Base-by-base conservation (phyloP, 2,888 invertebrate species). In the Adineta ricciae region DNA sequence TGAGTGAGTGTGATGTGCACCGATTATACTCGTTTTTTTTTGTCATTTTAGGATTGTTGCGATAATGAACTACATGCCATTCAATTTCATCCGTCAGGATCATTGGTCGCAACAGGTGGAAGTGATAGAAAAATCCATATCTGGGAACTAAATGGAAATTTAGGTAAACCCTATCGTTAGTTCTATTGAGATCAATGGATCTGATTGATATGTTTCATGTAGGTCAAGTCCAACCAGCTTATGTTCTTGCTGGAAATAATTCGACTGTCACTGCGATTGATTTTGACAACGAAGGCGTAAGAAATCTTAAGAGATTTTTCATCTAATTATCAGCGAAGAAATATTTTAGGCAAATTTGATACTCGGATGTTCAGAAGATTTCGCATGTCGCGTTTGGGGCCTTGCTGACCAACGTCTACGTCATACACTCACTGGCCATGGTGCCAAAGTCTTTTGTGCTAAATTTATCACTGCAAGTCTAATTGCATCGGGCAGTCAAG, bases 1-100 rank as follows among this genome's bases (percentile, higher is more conserved):
- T 78, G 41, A 41, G 41, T 41, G 41, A 78, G 41, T n/a, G 41
- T n/a, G 41, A 41, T 8, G 8, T 78, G 7, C n/a, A 41, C 41
- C n/a, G 38, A 38, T 78, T 9, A 64, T 78, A 41, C 78, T 78
- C 41, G 41, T 21, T 38, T n/a, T 38, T 38, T 64, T 78, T 78
- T 32, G 14, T 41, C 3, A 41, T 78, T 46, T 41, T 78, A 78
- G 78, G 96, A 96, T 90, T 96, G 96, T 32, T 97, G 98, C 90
- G 98, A 98, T 87, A 96, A 96, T 50, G 98, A 98, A 92, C 96
- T 99, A 78, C 95, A 95, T 90, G 96, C 97, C 16, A 94, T 97
- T 1, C 94, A 94, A 90, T 99, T 97, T 96, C 95, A 95, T 91
- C 95, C 96, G 4, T 93, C 94, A 32, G 96, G 95, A 88, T 92